phyloP scores from a whole-genome alignment of 1,140 invertebrate species.

The Drosophila auraria region DNA sequence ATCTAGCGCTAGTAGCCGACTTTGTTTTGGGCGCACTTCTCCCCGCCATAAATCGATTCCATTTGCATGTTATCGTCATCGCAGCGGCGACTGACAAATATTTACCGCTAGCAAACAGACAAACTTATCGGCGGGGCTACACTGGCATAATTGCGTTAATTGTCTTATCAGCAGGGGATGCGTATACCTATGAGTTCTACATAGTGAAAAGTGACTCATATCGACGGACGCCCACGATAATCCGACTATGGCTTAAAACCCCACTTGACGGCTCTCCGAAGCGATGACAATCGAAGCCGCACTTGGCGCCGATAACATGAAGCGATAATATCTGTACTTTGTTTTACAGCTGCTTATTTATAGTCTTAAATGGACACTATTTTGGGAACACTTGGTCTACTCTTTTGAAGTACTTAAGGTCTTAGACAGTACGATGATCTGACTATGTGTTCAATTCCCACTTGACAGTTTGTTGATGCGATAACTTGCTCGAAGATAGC shows the following conservation, averaged over 20 bases:
- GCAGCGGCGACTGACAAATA: conserved; percentile 46
- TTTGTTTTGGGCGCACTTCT: background rate
- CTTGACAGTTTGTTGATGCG: conserved; percentile 9
- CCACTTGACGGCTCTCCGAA: conserved; percentile 2
- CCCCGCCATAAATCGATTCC: conserved; percentile 20
- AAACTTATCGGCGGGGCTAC: conserved; percentile 29
- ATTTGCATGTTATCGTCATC: conserved; percentile 63
- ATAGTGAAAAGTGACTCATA: conserved; percentile 18
- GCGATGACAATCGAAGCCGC: background rate
- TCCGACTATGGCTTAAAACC: conserved; percentile 2
- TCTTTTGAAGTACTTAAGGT: conserved; percentile 9
- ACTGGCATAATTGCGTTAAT: conserved; percentile 63
- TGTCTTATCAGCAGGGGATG: conserved; percentile 54
- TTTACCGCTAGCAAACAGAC: conserved; percentile 46
- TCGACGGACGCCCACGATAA: conserved; percentile 9
- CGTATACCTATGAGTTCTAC: conserved; percentile 12
- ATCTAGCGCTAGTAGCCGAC: conserved; percentile 20
- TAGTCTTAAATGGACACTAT: background rate
- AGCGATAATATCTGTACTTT: background rate
- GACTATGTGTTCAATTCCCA: background rate
- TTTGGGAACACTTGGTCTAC: background rate
- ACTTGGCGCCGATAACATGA: conserved; percentile 1
- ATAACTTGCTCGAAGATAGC: background rate
- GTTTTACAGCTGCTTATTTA: background rate
- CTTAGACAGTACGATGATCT: conserved; percentile 10